These are phyloP conservation scores for Ecliptopera silaceata DNA, from an alignment of 2,888 invertebrate genomes.

Conservation along the genomic window DNA sequence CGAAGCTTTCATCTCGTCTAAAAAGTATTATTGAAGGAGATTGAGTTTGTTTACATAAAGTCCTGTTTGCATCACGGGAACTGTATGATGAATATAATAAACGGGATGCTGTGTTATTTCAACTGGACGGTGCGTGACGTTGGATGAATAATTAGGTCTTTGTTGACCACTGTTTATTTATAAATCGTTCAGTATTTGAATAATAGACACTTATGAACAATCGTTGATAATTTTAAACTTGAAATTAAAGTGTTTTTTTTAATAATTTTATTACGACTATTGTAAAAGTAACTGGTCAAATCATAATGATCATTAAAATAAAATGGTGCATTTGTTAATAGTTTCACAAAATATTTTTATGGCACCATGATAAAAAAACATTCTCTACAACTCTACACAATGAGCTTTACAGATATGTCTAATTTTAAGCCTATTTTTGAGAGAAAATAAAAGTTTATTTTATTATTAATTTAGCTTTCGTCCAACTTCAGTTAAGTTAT, in stretches of 20 bases:
- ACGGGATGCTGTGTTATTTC: constrained; percentile 78
- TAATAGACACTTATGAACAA: constrained; percentile 3
- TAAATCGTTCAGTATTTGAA: constrained; percentile 3
- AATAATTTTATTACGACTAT: no score
- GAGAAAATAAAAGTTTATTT: no score
- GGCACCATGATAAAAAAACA: no score
- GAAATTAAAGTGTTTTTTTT: background rate
- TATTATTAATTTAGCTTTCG: no score
- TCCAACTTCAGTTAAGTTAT: no score
- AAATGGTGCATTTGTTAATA: no score
- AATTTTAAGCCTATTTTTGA: no score
- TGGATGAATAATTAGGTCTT: constrained; percentile 60
- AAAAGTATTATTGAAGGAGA: constrained; percentile 20
- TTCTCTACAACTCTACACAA: no score
- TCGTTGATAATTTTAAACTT: background rate
- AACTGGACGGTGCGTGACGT: constrained; percentile 73
- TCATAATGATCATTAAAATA: no score
- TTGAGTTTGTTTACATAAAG: constrained; percentile 26
- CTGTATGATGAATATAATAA: constrained; percentile 28
- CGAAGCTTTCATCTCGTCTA: constrained; percentile 21
- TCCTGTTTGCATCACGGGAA: constrained; percentile 54
- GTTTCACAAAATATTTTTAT: no score
- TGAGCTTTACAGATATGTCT: no score
- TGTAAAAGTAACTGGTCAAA: no score
- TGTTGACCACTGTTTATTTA: constrained; percentile 28